A percentile compares a stretch with the other conserved stretches of the same genome.
Evolutionary conservation across 2,113 vertebrate genomes (phyloP).

Genomic region (Aphyosemion australe): DNA sequence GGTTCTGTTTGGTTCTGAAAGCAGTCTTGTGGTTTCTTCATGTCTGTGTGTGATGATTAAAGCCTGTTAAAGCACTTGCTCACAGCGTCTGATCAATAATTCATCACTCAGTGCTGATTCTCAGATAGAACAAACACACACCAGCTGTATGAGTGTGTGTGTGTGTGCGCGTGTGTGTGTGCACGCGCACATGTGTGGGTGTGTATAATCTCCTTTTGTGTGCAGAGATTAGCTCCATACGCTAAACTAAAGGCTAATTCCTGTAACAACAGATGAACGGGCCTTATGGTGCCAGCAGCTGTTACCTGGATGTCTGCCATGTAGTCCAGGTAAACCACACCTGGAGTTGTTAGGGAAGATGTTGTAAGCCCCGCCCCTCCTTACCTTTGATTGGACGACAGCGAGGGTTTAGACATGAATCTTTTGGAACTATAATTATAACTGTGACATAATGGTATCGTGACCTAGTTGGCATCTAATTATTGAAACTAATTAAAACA

Average conservation of each 20-base stretch:
- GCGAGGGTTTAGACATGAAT: constrained; percentile 3
- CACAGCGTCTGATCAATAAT: constrained; percentile 44
- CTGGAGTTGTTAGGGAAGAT: not conserved
- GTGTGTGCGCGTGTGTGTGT: too few relatives aligned
- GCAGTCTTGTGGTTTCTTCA: not conserved
- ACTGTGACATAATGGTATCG: constrained; percentile 17
- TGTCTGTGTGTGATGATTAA: constrained; percentile 15
- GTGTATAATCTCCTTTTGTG: constrained; percentile 37
- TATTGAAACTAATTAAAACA: constrained; percentile 59
- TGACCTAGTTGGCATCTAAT: constrained; percentile 61
- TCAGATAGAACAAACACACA: constrained; percentile 16
- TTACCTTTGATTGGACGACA: constrained; percentile 3
- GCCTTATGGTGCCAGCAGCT: constrained; percentile 35
- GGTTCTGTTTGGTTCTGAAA: too few relatives aligned
- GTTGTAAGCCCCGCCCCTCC: not conserved
- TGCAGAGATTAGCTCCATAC: constrained; percentile 48
- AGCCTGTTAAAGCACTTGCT: not conserved
- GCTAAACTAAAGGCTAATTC: constrained; percentile 45
- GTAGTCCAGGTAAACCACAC: not conserved
- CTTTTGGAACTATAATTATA: constrained; percentile 5
- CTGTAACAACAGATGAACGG: constrained; percentile 30
- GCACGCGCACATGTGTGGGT: not conserved
- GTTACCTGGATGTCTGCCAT: constrained; percentile 13
- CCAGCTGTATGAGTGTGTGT: not conserved
- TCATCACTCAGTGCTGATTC: constrained; percentile 27